Evolutionary conservation across 2,888 invertebrate species (phyloP).

Genomic region (Drosophila acutilabella): DNA sequence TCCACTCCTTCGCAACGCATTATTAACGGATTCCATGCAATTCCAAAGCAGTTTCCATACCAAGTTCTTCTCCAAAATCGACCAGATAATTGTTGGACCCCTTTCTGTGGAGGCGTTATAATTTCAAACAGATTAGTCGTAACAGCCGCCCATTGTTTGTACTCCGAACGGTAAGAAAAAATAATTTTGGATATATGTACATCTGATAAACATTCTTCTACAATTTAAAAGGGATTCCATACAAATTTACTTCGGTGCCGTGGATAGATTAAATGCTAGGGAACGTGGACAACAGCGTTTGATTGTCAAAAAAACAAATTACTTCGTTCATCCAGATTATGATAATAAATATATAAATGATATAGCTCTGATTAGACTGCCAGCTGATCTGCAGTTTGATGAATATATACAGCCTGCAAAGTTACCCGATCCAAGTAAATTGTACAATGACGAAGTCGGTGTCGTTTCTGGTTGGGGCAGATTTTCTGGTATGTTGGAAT

Average conservation of each 20-base stretch:
- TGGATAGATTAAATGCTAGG: not conserved
- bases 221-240: not conserved
- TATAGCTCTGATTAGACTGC: slow-evolving; percentile 31
- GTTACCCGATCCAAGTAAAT: not conserved
- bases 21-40: slow-evolving; percentile 17
- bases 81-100: not conserved
- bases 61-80: not conserved
- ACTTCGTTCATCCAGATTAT: slow-evolving; percentile 19
- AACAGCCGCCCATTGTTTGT: slow-evolving; percentile 29
- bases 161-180: not conserved
- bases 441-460: not conserved
- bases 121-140: slow-evolving; percentile 19
- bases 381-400: slow-evolving; percentile 16
- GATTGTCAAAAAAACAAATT: not conserved
- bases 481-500: not conserved
- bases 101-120: not conserved
- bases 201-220: not conserved
- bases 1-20: not conserved
- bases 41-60: slow-evolving; percentile 27
- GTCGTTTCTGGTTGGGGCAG: slow-evolving; percentile 24
- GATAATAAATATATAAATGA: not conserved
- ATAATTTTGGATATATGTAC: too few species aligned
- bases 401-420: slow-evolving; percentile 23
- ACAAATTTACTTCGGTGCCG: slow-evolving; percentile 23
- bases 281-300: slow-evolving; percentile 23